Conservation (phyloP, 2,888 invertebrate species). For the Hydropsyche betteni region DNA sequence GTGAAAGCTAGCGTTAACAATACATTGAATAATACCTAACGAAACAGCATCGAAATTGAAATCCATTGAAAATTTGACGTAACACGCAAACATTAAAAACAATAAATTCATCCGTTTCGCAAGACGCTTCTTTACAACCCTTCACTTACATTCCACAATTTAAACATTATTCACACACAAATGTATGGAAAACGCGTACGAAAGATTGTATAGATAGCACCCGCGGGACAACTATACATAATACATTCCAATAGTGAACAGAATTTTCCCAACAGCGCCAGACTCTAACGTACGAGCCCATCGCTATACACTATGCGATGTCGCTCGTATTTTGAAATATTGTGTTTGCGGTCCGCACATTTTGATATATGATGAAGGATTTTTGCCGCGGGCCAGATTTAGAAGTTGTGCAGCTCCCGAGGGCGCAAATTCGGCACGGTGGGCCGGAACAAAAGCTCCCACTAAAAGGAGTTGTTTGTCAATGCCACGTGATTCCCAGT, state of each 20-base stretch:
- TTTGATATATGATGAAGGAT: slow-evolving; percentile 35
- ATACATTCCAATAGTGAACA: slow-evolving; percentile 9
- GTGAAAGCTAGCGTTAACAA: too few species aligned
- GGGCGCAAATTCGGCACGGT: slow-evolving; percentile 8
- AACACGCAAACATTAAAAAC: too few species aligned
- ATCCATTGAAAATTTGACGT: too few species aligned
- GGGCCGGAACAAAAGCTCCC: neutral
- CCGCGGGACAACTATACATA: neutral
- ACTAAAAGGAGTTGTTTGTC: slow-evolving; percentile 48
- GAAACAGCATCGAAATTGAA: too few species aligned
- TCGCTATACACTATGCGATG: neutral
- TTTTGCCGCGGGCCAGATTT: slow-evolving; percentile 37
- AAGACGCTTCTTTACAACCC: too few species aligned
- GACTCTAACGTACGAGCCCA: neutral
- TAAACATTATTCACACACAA: neutral
- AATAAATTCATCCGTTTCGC: too few species aligned
- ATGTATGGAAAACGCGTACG: slow-evolving; percentile 17
- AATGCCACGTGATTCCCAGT: slow-evolving; percentile 46
- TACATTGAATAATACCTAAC: too few species aligned
- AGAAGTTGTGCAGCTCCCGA: slow-evolving; percentile 37
- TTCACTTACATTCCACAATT: too few species aligned
- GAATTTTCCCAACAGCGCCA: slow-evolving; percentile 1
- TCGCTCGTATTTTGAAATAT: slow-evolving; percentile 32
- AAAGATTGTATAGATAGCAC: slow-evolving; percentile 22
- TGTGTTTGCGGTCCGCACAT: slow-evolving; percentile 20